These are phyloP conservation scores for Sarcophaga subvicina DNA, from an alignment of 2,888 invertebrate genomes.

Conservation along the genomic window DNA sequence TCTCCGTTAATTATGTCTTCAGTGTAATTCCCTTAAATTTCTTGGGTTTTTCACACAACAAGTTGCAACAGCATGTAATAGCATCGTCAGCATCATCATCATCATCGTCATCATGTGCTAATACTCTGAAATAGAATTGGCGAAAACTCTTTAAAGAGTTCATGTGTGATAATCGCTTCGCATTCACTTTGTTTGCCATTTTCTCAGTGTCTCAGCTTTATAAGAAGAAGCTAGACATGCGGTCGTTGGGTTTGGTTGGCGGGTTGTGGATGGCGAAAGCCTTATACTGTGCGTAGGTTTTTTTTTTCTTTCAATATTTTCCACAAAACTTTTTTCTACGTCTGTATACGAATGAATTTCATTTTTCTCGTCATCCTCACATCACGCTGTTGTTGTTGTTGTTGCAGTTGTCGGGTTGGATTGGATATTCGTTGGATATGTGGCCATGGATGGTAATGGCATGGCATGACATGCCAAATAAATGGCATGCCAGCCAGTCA, in stretches of 20 bases:
- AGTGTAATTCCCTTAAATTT: too few relatives aligned
- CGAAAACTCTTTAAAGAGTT: slow-evolving; percentile 48
- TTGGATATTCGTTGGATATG: slow-evolving; percentile 43
- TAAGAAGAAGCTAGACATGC: not conserved
- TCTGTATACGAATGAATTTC: not conserved
- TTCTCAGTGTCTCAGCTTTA: not conserved
- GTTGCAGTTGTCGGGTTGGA: slow-evolving; percentile 11
- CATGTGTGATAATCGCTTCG: slow-evolving; percentile 33
- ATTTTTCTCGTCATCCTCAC: slow-evolving; percentile 27
- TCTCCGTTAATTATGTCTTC: too few relatives aligned
- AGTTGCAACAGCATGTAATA: slow-evolving; percentile 8
- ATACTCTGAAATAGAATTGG: slow-evolving; percentile 46
- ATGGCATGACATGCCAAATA: slow-evolving; percentile 69
- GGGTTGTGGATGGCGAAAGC: not conserved
- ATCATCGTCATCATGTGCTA: not conserved
- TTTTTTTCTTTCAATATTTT: slow-evolving; percentile 1
- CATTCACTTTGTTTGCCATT: slow-evolving; percentile 22
- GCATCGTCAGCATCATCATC: not conserved
- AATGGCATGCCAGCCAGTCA: slow-evolving; percentile 67
- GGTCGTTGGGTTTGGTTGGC: not conserved
- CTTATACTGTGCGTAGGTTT: slow-evolving; percentile 14
- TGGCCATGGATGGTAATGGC: slow-evolving; percentile 60
- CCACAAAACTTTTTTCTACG: not conserved
- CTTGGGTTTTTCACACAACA: not conserved
- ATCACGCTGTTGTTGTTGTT: slow-evolving; percentile 32